A percentile compares a stretch with the other conserved stretches of the same genome.
phyloP scores from a whole-genome alignment of 1,140 invertebrate genomes.

The Thaumetopoea pityocampa region DNA sequence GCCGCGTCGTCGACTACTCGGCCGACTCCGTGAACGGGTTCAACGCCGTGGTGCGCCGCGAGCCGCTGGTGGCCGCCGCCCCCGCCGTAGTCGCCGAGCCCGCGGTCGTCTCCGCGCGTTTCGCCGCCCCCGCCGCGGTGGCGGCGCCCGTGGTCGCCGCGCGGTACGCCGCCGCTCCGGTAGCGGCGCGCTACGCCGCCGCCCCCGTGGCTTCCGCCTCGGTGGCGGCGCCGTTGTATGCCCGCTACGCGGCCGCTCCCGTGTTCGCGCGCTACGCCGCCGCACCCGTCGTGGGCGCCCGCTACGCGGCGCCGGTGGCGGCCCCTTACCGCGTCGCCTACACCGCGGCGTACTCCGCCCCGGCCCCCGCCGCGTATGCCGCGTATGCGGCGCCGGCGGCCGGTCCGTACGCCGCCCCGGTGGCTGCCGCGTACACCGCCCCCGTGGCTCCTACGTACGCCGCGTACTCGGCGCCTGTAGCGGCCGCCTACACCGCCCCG shows the following conservation, averaged over 20 bases:
- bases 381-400: no score
- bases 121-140: constrained; percentile 34
- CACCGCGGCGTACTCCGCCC: neutral
- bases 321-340: neutral
- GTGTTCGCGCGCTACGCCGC: neutral
- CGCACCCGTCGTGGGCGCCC: constrained; percentile 10
- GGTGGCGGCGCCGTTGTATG: constrained; percentile 34
- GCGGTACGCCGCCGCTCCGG: constrained; percentile 32
- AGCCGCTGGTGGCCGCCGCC: constrained; percentile 51
- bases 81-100: constrained; percentile 45
- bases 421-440: no score
- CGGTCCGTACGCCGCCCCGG: no score
- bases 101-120: constrained; percentile 23
- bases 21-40: constrained; percentile 75
- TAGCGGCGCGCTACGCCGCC: constrained; percentile 28
- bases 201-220: constrained; percentile 30
- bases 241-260: constrained; percentile 16
- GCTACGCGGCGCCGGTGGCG: constrained; percentile 12
- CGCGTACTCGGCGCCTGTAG: no score
- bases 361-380: no score
- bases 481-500: no score
- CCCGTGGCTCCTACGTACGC: no score
- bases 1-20: constrained; percentile 80
- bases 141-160: constrained; percentile 35
- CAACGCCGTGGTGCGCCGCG: constrained; percentile 72